Conservation (phyloP, 2,888 invertebrate species). For the Minunthozetes semirufus region DNA sequence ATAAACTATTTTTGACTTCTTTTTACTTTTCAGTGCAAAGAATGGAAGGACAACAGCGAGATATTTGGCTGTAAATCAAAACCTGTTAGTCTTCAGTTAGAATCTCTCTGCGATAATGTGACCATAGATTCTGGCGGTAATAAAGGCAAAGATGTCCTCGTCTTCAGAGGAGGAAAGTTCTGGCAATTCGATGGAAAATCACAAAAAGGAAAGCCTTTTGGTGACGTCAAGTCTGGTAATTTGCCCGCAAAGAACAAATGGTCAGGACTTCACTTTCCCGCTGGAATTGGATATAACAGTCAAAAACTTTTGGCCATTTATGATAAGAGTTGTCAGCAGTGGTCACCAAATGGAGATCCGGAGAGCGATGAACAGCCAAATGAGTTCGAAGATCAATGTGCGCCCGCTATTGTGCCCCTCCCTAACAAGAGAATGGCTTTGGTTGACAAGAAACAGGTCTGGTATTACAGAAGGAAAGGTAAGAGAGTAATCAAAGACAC, state of each 20-base stretch:
- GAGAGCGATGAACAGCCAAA: not conserved
- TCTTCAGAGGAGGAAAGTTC: not conserved
- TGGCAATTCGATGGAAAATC: constrained; percentile 12
- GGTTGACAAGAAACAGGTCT: not conserved
- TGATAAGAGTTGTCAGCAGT: not conserved
- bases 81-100: not conserved
- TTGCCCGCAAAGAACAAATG: not conserved
- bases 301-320: not conserved
- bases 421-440: not conserved
- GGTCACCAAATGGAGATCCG: not conserved
- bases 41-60: not conserved
- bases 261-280: not conserved
- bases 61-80: not conserved
- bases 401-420: not conserved
- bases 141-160: not conserved
- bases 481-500: not conserved
- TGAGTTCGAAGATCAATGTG: not conserved
- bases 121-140: not conserved
- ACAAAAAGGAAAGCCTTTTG: not conserved
- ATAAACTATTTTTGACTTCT: not conserved
- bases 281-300: not conserved
- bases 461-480: constrained; percentile 2
- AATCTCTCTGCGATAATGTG: not conserved
- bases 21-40: not conserved
- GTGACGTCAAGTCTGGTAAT: not conserved